Conservation (phyloP, 2,113 vertebrate genomes). For the Synchiropus splendidus region DNA sequence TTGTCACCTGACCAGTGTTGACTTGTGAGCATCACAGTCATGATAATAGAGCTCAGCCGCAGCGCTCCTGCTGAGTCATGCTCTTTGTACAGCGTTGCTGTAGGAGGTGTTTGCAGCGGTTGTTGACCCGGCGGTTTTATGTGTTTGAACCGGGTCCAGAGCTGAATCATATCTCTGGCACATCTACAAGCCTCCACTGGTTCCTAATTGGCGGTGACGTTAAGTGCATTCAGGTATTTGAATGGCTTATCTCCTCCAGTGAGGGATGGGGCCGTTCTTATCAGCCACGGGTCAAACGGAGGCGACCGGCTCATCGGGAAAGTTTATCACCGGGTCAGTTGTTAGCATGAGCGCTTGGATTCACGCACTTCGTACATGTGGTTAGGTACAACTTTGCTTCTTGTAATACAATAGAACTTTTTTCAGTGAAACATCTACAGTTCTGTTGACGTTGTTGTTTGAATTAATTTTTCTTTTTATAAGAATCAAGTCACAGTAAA, state of each 20-base stretch:
- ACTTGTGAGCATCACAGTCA: no score
- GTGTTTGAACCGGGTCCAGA: constrained; percentile 34
- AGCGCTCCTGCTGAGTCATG: constrained; percentile 6
- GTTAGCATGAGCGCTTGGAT: no score
- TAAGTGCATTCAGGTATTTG: constrained; percentile 46
- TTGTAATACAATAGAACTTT: no score
- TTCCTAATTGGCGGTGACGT: constrained; percentile 57
- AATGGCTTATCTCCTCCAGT: constrained; percentile 46
- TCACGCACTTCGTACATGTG: no score
- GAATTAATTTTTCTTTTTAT: no score
- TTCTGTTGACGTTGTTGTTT: no score
- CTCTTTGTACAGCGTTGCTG: constrained; percentile 19
- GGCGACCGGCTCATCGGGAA: constrained; percentile 39
- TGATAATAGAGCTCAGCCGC: no score
- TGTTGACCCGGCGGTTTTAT: constrained; percentile 27
- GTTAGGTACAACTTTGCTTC: no score
- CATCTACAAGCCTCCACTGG: constrained; percentile 53
- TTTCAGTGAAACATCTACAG: no score
- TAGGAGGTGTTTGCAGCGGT: constrained; percentile 24
- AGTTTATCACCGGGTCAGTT: constrained; percentile 27
- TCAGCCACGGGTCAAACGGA: constrained; percentile 48
- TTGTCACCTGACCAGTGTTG: no score
- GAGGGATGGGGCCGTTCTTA: constrained; percentile 53
- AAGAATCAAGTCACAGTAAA: no score
- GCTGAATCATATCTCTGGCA: constrained; percentile 56